These are phyloP conservation scores for Mus musculus DNA, from an alignment of 2,113 vertebrate species.

Conservation along the genomic window DNA sequence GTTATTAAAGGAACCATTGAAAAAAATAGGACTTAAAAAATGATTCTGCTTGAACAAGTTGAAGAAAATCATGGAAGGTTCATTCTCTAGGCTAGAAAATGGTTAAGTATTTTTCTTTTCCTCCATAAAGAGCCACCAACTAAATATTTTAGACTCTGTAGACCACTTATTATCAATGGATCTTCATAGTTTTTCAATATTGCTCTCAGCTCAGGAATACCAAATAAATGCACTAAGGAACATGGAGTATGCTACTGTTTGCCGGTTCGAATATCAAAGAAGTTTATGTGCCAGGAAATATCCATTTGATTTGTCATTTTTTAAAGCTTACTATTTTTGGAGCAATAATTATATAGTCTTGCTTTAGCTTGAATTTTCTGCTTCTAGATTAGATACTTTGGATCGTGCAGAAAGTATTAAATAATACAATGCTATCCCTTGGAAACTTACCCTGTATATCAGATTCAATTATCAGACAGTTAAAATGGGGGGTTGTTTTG, in stretches of 20 bases:
- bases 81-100: neutral
- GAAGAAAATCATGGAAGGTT: neutral
- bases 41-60: neutral
- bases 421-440: neutral
- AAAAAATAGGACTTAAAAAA: neutral
- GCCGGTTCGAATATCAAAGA: neutral
- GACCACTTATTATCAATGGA: accelerated
- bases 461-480: neutral
- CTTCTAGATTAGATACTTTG: no score
- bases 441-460: neutral
- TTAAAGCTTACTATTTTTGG: neutral
- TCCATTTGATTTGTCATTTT: no score
- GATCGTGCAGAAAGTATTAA: neutral
- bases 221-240: neutral
- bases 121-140: neutral
- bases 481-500: no score
- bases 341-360: no score
- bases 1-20: neutral
- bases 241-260: neutral
- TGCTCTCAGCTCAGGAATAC: neutral
- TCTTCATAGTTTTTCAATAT: neutral
- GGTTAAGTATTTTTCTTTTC: neutral
- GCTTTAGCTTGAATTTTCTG: neutral
- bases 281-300: neutral
- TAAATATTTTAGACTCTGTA: neutral